Evolutionary conservation across 2,797 vertebrate species (phyloP).

Genomic region (Oreochromis mossambicus): DNA sequence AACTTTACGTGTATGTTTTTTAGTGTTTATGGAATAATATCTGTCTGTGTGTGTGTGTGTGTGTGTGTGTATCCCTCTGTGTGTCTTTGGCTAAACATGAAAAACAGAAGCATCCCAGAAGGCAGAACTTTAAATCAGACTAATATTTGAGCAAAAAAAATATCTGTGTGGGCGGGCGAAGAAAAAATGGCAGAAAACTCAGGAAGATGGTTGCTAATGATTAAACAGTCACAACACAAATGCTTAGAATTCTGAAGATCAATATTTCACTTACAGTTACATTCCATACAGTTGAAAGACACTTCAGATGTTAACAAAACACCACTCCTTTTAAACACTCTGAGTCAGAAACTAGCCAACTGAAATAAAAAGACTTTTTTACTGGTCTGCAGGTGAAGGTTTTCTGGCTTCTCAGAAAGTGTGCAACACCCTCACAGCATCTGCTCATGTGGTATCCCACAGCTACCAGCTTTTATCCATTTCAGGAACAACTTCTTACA

Average conservation of each 20-base stretch:
- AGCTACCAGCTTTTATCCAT: background rate
- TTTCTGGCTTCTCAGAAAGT: background rate
- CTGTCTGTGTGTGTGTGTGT: background rate
- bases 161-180: slow-evolving; percentile 4
- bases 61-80: background rate
- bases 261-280: background rate
- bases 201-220: slow-evolving; percentile 5
- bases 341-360: background rate
- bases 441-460: background rate
- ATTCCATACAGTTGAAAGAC: background rate
- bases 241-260: background rate
- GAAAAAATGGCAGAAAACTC: background rate
- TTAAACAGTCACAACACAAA: background rate
- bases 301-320: background rate
- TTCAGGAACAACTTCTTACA: slow-evolving; percentile 14
- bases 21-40: background rate
- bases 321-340: background rate
- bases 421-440: background rate
- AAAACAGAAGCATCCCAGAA: background rate
- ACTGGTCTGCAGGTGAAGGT: background rate
- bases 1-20: slow-evolving; percentile 51
- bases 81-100: background rate
- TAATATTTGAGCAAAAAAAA: slow-evolving; percentile 3
- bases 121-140: background rate
- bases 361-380: background rate